phyloP scores from a whole-genome alignment of 2,888 invertebrate genomes.

The Polydrusus pterygomalis region DNA sequence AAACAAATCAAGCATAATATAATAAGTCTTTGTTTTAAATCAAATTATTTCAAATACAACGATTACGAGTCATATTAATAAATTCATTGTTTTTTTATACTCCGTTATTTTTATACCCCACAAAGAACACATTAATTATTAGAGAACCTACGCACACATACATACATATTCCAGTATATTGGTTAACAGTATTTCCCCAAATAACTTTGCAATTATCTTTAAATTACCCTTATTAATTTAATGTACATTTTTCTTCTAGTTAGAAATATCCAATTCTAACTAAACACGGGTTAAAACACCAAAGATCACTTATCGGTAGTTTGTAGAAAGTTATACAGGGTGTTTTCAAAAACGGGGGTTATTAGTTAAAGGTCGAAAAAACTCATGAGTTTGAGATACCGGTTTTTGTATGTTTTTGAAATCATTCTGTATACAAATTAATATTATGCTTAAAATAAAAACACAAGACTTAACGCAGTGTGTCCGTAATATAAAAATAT shows the following conservation, averaged over 20 bases:
- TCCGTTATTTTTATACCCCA: neutral
- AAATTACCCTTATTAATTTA: neutral
- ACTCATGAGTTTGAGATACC: no score
- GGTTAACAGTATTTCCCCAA: no score
- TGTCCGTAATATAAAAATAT: slow-evolving; percentile 18
- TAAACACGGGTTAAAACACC: slow-evolving; percentile 41
- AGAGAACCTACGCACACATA: no score
- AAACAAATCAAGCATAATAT: neutral
- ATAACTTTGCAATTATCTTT: no score
- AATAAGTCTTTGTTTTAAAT: neutral
- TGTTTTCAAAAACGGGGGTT: neutral
- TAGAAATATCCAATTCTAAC: slow-evolving; percentile 28
- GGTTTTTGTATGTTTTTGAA: neutral
- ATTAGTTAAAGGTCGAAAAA: neutral
- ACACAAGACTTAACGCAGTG: slow-evolving; percentile 38
- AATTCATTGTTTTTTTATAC: slow-evolving; percentile 6
- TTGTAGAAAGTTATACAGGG: slow-evolving; percentile 24
- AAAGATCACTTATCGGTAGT: slow-evolving; percentile 34
- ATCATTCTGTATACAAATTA: neutral
- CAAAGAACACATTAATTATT: neutral
- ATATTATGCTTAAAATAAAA: slow-evolving; percentile 26
- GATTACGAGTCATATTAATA: slow-evolving; percentile 21
- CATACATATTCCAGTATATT: neutral
- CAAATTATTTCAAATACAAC: slow-evolving; percentile 18
- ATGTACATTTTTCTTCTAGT: slow-evolving; percentile 19